These are phyloP conservation scores for Orthonevra nobilis DNA, from an alignment of 2,888 invertebrate genomes.

Conservation along the genomic window DNA sequence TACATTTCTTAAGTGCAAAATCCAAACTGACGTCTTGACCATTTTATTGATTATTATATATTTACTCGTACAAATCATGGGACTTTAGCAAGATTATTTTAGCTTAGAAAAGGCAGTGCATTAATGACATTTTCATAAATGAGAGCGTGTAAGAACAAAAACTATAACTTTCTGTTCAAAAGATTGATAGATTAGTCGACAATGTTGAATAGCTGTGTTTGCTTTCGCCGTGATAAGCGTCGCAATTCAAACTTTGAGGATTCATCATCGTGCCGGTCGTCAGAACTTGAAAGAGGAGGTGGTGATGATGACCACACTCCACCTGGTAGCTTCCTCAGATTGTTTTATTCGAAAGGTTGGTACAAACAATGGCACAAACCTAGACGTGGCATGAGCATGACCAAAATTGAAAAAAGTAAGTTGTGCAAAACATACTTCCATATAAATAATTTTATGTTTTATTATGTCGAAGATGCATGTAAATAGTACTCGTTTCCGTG, in stretches of 20 bases:
- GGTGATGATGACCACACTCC: no score
- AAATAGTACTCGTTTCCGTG: no score
- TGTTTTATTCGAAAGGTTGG: constrained; percentile 82
- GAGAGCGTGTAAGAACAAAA: not conserved
- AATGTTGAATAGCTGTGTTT: constrained; percentile 80
- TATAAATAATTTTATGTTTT: no score
- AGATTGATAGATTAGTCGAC: not conserved
- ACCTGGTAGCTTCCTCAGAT: constrained; percentile 76
- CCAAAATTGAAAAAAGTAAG: constrained; percentile 89
- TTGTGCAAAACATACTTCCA: no score
- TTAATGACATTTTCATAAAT: not conserved
- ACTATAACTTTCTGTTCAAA: not conserved
- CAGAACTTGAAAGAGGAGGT: constrained; percentile 79
- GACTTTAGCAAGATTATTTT: not conserved
- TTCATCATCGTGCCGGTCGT: constrained; percentile 79
- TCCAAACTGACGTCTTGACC: no score
- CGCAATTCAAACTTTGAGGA: constrained; percentile 80
- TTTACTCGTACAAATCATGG: not conserved
- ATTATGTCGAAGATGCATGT: not conserved
- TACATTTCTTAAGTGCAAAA: no score
- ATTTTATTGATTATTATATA: no score
- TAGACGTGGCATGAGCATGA: constrained; percentile 86
- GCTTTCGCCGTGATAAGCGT: constrained; percentile 78
- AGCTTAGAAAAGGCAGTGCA: no score
- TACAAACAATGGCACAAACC: constrained; percentile 85